Conservation (phyloP, 2,888 invertebrate genomes). For the Cetonia aurata region DNA sequence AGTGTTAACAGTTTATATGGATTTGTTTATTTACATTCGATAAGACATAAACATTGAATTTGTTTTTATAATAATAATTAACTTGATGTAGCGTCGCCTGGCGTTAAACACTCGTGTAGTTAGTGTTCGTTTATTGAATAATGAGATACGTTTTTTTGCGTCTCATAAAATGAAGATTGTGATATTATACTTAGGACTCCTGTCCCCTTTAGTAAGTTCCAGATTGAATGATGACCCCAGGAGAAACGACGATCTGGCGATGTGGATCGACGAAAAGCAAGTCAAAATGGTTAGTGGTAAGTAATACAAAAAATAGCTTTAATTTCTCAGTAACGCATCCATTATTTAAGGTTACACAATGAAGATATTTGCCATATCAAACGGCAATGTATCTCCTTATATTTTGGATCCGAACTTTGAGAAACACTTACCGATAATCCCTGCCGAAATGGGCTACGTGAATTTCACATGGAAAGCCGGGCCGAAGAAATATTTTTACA, state of each 20-base stretch:
- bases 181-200: conserved; percentile 6
- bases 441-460: conserved; percentile 90
- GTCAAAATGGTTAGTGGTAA: conserved; percentile 92
- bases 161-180: conserved; percentile 10
- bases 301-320: conserved; percentile 53
- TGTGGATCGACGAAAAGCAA: conserved; percentile 94
- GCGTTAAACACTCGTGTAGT: neutral
- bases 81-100: neutral
- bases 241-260: conserved; percentile 75
- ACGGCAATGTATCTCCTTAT: conserved; percentile 88
- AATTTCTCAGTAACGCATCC: conserved; percentile 4
- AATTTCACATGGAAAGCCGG: conserved; percentile 94
- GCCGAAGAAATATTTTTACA: conserved; percentile 83
- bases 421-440: conserved; percentile 89
- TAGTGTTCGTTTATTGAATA: neutral
- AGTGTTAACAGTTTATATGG: conserved; percentile 11
- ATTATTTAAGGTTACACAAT: conserved; percentile 78
- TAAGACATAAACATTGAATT: conserved; percentile 21
- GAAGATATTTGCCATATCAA: conserved; percentile 90
- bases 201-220: conserved; percentile 47
- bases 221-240: conserved; percentile 63
- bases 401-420: conserved; percentile 92
- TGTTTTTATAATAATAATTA: conserved; percentile 11
- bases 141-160: conserved; percentile 10
- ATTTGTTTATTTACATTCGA: conserved; percentile 35